Evolutionary conservation across 2,113 vertebrate species (phyloP).

Genomic region (Psilopogon haemacephalus): DNA sequence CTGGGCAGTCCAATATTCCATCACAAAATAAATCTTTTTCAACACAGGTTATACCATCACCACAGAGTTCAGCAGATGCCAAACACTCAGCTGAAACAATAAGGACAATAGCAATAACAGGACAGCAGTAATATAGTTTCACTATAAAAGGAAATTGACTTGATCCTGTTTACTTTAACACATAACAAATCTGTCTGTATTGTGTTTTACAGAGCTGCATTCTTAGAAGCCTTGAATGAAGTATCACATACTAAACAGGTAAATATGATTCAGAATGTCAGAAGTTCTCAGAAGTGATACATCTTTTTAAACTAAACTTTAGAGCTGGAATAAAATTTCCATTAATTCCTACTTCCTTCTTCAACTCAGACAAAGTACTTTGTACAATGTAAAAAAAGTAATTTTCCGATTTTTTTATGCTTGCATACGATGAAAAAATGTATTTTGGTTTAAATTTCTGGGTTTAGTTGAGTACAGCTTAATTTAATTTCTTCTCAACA

Average conservation of each 20-base stretch:
- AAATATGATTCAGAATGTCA: background rate
- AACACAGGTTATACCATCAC: constrained; percentile 67
- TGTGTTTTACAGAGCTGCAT: constrained; percentile 9
- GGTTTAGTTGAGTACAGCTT: background rate
- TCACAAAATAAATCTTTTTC: constrained; percentile 73
- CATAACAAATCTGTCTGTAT: constrained; percentile 5
- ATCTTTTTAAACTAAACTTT: background rate
- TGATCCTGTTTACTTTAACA: background rate
- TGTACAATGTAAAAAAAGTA: background rate
- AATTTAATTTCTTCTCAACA: background rate
- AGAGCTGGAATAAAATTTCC: background rate
- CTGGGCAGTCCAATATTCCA: constrained; percentile 74
- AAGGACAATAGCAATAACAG: constrained; percentile 29
- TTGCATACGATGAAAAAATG: background rate
- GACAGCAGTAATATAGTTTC: background rate
- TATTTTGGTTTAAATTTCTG: background rate
- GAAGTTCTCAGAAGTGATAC: background rate
- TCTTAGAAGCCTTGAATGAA: constrained; percentile 14
- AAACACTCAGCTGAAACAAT: constrained; percentile 57
- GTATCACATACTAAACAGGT: background rate
- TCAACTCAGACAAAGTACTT: background rate
- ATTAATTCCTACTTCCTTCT: background rate
- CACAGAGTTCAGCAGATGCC: constrained; percentile 62
- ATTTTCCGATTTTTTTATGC: background rate
- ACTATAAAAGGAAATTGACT: background rate